phyloP scores from a whole-genome alignment of 2,888 invertebrate species.

The Pyrrhia umbra region DNA sequence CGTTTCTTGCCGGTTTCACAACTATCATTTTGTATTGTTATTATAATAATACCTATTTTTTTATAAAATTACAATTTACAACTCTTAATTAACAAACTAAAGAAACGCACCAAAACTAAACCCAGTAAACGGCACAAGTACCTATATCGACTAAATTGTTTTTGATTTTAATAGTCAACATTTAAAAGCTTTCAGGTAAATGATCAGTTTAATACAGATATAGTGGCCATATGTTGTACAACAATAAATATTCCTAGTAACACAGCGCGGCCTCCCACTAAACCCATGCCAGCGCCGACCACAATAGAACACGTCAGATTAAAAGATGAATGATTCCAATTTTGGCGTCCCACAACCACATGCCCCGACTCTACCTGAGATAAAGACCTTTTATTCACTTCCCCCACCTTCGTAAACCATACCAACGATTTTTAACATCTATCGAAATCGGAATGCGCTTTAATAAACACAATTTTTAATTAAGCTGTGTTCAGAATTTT shows the following conservation, averaged over 20 bases:
- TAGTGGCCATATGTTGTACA: conserved; percentile 60
- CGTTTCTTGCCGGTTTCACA: conserved; percentile 3
- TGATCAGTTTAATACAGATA: conserved; percentile 46
- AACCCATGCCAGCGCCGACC: conserved; percentile 71
- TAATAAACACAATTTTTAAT: conserved; percentile 78
- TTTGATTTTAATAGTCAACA: conserved; percentile 27
- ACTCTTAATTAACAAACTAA: neutral
- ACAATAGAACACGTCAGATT: conserved; percentile 89
- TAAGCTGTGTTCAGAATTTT: conserved; percentile 76
- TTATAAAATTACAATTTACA: no score
- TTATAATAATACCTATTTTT: neutral
- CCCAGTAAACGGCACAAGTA: neutral
- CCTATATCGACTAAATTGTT: conserved; percentile 18
- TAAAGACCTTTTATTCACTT: conserved; percentile 70
- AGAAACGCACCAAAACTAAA: neutral
- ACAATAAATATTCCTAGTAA: conserved; percentile 72
- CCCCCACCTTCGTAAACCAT: conserved; percentile 50
- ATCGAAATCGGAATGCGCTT: conserved; percentile 65
- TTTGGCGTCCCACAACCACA: conserved; percentile 75
- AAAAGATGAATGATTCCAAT: conserved; percentile 88
- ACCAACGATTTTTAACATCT: conserved; percentile 57
- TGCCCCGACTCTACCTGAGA: conserved; percentile 76
- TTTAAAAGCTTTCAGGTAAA: conserved; percentile 59
- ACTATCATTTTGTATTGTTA: neutral
- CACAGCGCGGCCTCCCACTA: conserved; percentile 67